Evolutionary conservation across 2,888 invertebrate species (phyloP).

Genomic region (Drosophila rellima): DNA sequence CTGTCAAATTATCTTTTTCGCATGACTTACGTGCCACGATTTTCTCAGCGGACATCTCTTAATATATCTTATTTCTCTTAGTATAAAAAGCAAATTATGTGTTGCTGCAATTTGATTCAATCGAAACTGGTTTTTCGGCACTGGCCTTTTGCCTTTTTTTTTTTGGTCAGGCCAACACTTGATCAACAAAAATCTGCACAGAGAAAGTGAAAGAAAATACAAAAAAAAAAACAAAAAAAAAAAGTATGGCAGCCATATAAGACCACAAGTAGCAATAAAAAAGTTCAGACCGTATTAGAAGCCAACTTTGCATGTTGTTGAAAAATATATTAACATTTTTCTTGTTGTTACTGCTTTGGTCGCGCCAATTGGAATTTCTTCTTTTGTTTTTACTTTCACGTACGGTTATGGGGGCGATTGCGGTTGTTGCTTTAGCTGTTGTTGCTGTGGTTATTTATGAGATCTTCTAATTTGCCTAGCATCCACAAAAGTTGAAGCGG

Average conservation of each 20-base stretch:
- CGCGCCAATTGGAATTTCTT: slow-evolving; percentile 67
- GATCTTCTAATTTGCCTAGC: slow-evolving; percentile 72
- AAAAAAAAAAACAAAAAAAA: slow-evolving; percentile 34
- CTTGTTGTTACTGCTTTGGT: slow-evolving; percentile 39
- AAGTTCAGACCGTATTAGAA: slow-evolving; percentile 78
- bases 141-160: slow-evolving; percentile 46
- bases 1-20: slow-evolving; percentile 52
- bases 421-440: slow-evolving; percentile 25
- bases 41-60: slow-evolving; percentile 52
- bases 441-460: slow-evolving; percentile 63
- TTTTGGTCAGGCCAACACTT: slow-evolving; percentile 65
- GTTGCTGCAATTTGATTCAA: slow-evolving; percentile 71
- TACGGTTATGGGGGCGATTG: slow-evolving; percentile 60
- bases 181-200: slow-evolving; percentile 76
- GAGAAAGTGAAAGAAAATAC: slow-evolving; percentile 81
- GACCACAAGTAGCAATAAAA: slow-evolving; percentile 71
- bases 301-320: slow-evolving; percentile 72
- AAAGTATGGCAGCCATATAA: slow-evolving; percentile 39
- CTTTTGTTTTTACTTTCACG: slow-evolving; percentile 77
- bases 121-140: slow-evolving; percentile 71
- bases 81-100: slow-evolving; percentile 47
- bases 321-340: slow-evolving; percentile 62
- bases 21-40: slow-evolving; percentile 52
- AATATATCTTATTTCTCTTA: slow-evolving; percentile 9
- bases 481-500: slow-evolving; percentile 59